Base-by-base conservation (phyloP, 2,113 vertebrate species). In the Mugil cephalus region DNA sequence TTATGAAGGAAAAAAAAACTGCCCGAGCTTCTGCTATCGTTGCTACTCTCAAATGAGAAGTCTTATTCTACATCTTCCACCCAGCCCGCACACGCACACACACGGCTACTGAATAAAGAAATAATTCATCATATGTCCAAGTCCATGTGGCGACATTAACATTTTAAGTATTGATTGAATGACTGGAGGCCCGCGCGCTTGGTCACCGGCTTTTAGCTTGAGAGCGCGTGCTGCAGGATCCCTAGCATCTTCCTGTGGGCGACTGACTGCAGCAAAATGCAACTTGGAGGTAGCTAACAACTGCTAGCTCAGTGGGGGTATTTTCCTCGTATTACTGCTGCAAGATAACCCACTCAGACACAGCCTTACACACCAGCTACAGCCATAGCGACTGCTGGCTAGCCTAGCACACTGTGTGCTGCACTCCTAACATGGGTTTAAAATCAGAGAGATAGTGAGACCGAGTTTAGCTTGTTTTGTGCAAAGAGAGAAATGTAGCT, bases 241-340 rank as follows among this genome's bases (percentile, higher is more conserved):
- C 65, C 79, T 11, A 73, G 76, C 59, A 59, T 51, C 84, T 88
- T 88, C 74, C 76, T 74, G 85, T 87, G 80, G 81, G 83, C 71
- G 88, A 90, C 86, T 88, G 88, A 90, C 86, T 88, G 87, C 88
- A 89, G 86, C 84, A 90, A 80, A n/a, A 79, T 38, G 79, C 82
- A 82, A 77, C 61, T 67, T 79, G 50, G 55, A 82, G 65, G 65
- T 39, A 19, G 55, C 56, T 15, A 45, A 13, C 55, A 30, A 62
- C 47, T 24, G 21, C 43, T 42, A 50, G 10, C 5, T 17, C 4
- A n/a, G 6, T 35, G 67, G 13, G 2, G 38, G 1, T 17, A 7
- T 24, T 12, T 55, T 34, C 15, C 50, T 64, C 51, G 62, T 35
- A 60, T 72, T 45, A 61, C 46, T 19, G 43, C 54, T 69, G 72